Conservation (phyloP, 2,888 invertebrate genomes). For the Leucophora obtusa region DNA sequence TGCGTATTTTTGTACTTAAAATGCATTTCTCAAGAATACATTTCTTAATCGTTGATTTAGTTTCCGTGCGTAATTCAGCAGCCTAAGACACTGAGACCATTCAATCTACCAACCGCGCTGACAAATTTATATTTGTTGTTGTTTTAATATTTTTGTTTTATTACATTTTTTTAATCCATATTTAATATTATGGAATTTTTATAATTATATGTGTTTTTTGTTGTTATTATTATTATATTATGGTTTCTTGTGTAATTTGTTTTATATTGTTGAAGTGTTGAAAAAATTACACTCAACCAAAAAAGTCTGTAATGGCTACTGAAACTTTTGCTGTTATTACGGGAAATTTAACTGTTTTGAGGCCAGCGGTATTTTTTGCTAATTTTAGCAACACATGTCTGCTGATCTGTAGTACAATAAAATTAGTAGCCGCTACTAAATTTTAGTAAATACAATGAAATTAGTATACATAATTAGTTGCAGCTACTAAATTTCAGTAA, state of each 20-base stretch:
- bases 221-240: background rate
- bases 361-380: no score
- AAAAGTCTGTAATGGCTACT: no score
- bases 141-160: conserved; percentile 1
- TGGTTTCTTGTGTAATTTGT: conserved; percentile 16
- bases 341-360: no score
- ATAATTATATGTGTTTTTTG: conserved; percentile 8
- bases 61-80: conserved; percentile 38
- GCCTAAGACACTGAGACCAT: background rate
- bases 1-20: background rate
- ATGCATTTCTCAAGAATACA: background rate
- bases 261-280: conserved; percentile 23
- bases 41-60: background rate
- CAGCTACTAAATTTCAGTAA: no score
- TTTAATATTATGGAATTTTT: conserved; percentile 18
- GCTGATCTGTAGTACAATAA: no score
- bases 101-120: background rate
- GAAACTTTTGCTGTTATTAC: no score
- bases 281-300: conserved; percentile 38
- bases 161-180: conserved; percentile 1
- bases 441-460: no score
- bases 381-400: no score
- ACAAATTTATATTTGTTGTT: background rate
- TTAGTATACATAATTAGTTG: no score
- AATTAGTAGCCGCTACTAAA: no score